Percentiles rank a stretch among this genome's conserved stretches.
Conservation (phyloP, 2,797 vertebrate genomes). For the Anguilla megastoma region DNA sequence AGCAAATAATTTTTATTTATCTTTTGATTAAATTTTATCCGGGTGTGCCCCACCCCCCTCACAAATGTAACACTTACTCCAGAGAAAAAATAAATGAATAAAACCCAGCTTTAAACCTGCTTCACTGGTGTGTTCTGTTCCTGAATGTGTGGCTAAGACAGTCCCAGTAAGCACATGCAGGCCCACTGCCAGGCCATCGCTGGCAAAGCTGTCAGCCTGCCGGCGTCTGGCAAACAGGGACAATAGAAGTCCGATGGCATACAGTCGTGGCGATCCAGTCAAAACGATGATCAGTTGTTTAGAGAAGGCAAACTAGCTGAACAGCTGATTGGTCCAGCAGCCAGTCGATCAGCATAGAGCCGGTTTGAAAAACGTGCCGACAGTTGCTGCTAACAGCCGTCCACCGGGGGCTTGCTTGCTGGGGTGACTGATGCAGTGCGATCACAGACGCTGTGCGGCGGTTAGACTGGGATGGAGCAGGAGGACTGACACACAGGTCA, state of each 20-base stretch:
- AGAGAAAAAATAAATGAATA: slow-evolving; percentile 24
- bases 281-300: neutral
- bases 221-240: neutral
- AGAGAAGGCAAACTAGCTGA: neutral
- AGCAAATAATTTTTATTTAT: slow-evolving; percentile 42
- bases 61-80: neutral
- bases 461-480: neutral
- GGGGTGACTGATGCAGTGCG: neutral
- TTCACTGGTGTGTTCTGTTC: neutral
- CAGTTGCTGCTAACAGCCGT: neutral
- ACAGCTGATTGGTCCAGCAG: neutral
- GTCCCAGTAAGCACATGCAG: neutral
- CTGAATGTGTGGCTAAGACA: neutral
- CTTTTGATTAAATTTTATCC: slow-evolving; percentile 49
- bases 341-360: neutral
- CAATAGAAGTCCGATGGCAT: neutral
- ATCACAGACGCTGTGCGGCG: neutral
- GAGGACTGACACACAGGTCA: neutral
- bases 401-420: neutral
- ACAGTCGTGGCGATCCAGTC: neutral
- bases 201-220: neutral
- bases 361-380: neutral
- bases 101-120: slow-evolving; percentile 14
- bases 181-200: neutral
- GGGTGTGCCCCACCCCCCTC: neutral